Conservation (phyloP, 2,113 vertebrate genomes). For the Dicaeum eximium region DNA sequence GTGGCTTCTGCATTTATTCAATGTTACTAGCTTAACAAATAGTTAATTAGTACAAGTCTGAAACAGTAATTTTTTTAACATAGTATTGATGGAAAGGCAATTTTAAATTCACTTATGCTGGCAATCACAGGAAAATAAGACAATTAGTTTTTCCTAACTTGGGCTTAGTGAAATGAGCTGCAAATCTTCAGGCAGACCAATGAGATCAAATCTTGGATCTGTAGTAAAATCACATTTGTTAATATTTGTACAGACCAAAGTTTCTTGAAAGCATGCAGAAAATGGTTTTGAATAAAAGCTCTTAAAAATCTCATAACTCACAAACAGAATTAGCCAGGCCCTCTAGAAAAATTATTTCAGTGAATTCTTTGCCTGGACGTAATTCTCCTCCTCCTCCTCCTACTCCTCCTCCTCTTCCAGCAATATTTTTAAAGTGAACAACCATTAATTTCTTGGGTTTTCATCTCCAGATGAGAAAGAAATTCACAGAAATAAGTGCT, state of each 20-base stretch:
- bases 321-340: background rate
- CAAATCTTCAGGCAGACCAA: background rate
- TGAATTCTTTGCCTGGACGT: background rate
- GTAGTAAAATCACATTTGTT: background rate
- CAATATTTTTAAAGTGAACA: constrained; percentile 19
- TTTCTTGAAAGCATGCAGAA: background rate
- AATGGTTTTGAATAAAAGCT: background rate
- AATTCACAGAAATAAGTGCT: background rate
- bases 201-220: background rate
- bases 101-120: background rate
- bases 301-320: background rate
- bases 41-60: background rate
- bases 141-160: background rate
- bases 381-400: background rate
- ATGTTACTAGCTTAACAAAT: background rate
- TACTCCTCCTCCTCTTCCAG: background rate
- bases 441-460: background rate
- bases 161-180: background rate
- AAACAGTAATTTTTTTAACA: background rate
- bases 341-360: background rate
- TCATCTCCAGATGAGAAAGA: background rate
- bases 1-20: background rate
- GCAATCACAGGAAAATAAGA: background rate
- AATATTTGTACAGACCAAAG: background rate
- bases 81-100: background rate